A percentile compares a stretch with the other conserved stretches of the same genome.
These are phyloP conservation scores for Holotrichia oblita DNA, from an alignment of 1,140 invertebrate genomes.

Conservation along the genomic window DNA sequence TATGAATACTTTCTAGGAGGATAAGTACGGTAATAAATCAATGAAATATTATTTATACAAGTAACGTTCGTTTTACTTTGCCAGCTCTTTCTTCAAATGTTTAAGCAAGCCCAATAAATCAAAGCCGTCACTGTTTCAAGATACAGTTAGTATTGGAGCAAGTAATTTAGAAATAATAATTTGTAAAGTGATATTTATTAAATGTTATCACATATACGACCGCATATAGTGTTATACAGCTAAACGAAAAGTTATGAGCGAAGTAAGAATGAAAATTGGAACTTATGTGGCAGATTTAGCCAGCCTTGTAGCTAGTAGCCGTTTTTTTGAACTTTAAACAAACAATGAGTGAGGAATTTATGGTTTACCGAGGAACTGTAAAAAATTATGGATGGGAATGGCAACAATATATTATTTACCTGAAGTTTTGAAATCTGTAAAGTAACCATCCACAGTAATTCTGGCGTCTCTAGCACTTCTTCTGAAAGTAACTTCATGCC, in stretches of 20 bases:
- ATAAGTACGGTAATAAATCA: not conserved
- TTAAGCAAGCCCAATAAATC: no score
- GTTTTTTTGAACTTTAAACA: no score
- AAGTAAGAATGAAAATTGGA: no score
- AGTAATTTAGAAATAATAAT: not conserved
- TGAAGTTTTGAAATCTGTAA: slow-evolving; percentile 89
- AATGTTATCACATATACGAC: not conserved
- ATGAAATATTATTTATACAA: not conserved
- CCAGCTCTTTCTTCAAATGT: no score
- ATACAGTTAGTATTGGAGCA: no score
- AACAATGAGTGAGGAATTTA: no score
- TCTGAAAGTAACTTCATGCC: slow-evolving; percentile 88
- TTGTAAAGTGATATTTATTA: not conserved
- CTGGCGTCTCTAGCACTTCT: slow-evolving; percentile 82
- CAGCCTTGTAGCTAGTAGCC: no score
- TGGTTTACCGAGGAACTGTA: no score
- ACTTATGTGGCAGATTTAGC: no score
- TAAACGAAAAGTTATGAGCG: no score
- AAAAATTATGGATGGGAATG: not conserved
- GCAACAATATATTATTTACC: slow-evolving; percentile 62
- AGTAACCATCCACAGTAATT: slow-evolving; percentile 89
- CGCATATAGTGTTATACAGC: no score
- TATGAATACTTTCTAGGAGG: not conserved
- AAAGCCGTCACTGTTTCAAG: no score
- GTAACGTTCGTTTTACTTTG: not conserved